A percentile compares a stretch with the other conserved stretches of the same genome.
These are phyloP conservation scores for Trypoxylus dichotomus DNA, from an alignment of 1,140 invertebrate genomes.

Conservation along the genomic window DNA sequence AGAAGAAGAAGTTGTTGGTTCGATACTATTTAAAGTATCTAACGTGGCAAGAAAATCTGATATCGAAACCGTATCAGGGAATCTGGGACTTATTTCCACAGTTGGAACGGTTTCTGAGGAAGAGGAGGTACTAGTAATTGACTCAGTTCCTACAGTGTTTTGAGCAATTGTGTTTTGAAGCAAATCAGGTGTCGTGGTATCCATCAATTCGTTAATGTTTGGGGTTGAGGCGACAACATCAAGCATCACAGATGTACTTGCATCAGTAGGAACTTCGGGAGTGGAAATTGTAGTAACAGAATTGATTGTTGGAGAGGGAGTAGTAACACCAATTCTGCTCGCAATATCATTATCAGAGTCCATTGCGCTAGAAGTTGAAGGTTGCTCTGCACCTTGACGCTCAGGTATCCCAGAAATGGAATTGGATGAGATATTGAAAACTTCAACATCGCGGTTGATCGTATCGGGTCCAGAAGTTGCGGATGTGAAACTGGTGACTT, in stretches of 20 bases:
- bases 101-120: background rate
- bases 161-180: background rate
- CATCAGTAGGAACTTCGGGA: background rate
- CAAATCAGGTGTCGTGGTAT: background rate
- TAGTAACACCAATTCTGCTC: background rate
- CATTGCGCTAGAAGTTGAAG: background rate
- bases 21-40: conserved; percentile 1
- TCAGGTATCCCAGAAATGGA: background rate
- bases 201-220: background rate
- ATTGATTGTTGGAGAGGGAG: background rate
- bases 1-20: background rate
- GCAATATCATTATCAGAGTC: background rate
- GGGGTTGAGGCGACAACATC: no score
- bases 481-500: conserved; percentile 29
- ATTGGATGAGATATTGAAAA: conserved; percentile 17
- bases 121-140: background rate
- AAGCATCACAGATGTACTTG: no score
- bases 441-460: conserved; percentile 14
- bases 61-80: background rate
- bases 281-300: background rate
- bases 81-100: background rate
- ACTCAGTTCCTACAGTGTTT: background rate
- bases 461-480: background rate
- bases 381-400: no score
- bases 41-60: conserved; percentile 25